Evolutionary conservation across 2,888 invertebrate species (phyloP).

Genomic region (Lamellibrachia satsuma): DNA sequence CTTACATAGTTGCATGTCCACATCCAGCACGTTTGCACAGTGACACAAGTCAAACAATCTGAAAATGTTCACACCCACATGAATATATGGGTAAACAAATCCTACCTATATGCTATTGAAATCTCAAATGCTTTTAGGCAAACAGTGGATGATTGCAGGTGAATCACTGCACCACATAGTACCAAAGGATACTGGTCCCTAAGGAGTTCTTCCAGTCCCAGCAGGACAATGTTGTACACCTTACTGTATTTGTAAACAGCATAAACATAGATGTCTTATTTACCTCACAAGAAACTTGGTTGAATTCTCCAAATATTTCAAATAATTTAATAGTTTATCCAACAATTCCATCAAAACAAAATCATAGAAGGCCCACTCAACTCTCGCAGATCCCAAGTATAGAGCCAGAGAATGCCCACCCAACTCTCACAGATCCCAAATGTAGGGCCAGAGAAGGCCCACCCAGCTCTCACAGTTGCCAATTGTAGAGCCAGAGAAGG

Average conservation of each 20-base stretch:
- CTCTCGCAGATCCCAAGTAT: too few relatives aligned
- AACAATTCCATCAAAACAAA: too few relatives aligned
- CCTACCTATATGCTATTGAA: background rate
- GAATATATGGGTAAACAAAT: background rate
- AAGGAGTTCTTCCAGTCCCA: background rate
- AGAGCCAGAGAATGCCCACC: too few relatives aligned
- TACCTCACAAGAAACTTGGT: too few relatives aligned
- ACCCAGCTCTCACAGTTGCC: too few relatives aligned
- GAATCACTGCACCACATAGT: conserved; percentile 1
- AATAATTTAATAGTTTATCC: too few relatives aligned
- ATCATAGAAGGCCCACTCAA: too few relatives aligned
- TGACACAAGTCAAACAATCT: background rate
- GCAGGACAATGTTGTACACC: background rate
- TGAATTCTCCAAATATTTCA: too few relatives aligned
- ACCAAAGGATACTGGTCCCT: background rate
- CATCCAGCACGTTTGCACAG: background rate
- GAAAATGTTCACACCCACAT: background rate
- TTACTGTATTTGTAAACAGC: background rate
- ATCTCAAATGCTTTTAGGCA: conserved; percentile 1
- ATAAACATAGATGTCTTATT: background rate
- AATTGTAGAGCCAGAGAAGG: too few relatives aligned
- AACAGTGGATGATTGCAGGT: background rate
- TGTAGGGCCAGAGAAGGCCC: too few relatives aligned
- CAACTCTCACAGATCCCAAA: too few relatives aligned
- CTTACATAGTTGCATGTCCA: background rate